phyloP scores from a whole-genome alignment of 2,888 invertebrate species.

The Drosophila mulleri region DNA sequence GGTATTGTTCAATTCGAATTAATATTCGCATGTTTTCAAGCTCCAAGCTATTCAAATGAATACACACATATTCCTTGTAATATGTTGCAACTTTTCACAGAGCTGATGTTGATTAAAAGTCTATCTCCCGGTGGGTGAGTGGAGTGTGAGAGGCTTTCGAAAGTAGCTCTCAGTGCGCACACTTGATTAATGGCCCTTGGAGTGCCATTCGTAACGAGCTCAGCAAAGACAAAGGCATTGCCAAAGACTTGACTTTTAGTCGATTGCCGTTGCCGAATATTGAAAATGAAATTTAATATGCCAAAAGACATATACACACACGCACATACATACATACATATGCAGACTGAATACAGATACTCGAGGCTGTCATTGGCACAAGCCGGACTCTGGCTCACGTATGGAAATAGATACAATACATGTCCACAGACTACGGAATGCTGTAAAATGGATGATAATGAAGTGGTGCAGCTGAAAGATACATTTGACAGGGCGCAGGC shows the following conservation, averaged over 20 bases:
- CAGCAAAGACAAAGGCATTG: slow-evolving; percentile 25
- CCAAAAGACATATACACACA: slow-evolving; percentile 62
- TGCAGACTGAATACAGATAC: slow-evolving; percentile 55
- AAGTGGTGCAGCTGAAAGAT: slow-evolving; percentile 67
- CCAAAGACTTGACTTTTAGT: slow-evolving; percentile 51
- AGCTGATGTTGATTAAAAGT: slow-evolving; percentile 39
- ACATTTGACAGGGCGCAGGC: slow-evolving; percentile 66
- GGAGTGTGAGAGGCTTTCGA: slow-evolving; percentile 8
- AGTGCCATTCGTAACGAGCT: slow-evolving; percentile 34
- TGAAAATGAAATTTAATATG: slow-evolving; percentile 66
- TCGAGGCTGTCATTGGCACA: slow-evolving; percentile 62
- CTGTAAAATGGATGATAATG: slow-evolving; percentile 65
- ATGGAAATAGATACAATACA: slow-evolving; percentile 10
- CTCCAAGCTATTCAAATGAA: slow-evolving; percentile 6
- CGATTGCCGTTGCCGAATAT: slow-evolving; percentile 15
- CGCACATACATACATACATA: no score
- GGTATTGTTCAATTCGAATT: not conserved
- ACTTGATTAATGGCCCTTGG: slow-evolving; percentile 65
- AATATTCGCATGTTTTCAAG: not conserved
- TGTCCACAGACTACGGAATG: slow-evolving; percentile 14
- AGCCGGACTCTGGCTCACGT: slow-evolving; percentile 15
- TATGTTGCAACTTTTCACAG: slow-evolving; percentile 12
- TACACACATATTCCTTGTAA: slow-evolving; percentile 1
- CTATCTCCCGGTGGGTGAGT: slow-evolving; percentile 1
- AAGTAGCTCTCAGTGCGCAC: slow-evolving; percentile 28